phyloP scores from a whole-genome alignment of 2,888 invertebrate genomes.

The Siphlonurus alternatus region DNA sequence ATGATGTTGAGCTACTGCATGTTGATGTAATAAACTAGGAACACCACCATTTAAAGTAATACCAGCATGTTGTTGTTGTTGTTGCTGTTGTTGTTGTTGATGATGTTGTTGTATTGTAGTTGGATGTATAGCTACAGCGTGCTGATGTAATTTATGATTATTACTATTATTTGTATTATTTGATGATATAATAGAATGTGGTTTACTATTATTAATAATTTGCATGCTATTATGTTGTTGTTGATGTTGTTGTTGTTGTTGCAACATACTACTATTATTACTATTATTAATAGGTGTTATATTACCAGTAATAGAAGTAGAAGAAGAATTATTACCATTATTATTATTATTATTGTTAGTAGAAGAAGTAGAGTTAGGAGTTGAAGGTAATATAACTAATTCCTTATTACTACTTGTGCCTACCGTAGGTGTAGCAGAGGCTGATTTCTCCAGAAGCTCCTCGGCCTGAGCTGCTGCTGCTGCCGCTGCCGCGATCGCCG shows the following conservation, averaged over 20 bases:
- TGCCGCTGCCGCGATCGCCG: slow-evolving; percentile 22
- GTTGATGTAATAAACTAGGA: slow-evolving; percentile 20
- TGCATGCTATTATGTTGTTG: neutral
- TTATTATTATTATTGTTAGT: too few species aligned
- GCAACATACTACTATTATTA: neutral
- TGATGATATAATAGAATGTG: too few species aligned
- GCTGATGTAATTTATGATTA: neutral
- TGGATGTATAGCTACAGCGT: neutral
- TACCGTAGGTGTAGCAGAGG: neutral
- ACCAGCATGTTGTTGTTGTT: slow-evolving; percentile 7
- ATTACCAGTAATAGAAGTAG: neutral
- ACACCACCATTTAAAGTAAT: slow-evolving; percentile 3
- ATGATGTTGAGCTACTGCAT: slow-evolving; percentile 20
- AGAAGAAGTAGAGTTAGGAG: neutral
- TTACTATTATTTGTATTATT: neutral
- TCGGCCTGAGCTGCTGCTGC: slow-evolving; percentile 20
- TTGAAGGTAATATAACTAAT: neutral
- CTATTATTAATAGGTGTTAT: neutral
- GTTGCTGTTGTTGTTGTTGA: slow-evolving; percentile 10
- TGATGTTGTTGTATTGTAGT: neutral
- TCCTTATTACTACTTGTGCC: neutral
- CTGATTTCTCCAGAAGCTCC: neutral
- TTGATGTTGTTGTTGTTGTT: too few species aligned
- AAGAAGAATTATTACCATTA: neutral
- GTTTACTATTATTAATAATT: neutral